Evolutionary conservation across 2,888 invertebrate genomes (phyloP), one percentile per base, ranked within the genome.

Genomic region (Tenthredo notha): DNA sequence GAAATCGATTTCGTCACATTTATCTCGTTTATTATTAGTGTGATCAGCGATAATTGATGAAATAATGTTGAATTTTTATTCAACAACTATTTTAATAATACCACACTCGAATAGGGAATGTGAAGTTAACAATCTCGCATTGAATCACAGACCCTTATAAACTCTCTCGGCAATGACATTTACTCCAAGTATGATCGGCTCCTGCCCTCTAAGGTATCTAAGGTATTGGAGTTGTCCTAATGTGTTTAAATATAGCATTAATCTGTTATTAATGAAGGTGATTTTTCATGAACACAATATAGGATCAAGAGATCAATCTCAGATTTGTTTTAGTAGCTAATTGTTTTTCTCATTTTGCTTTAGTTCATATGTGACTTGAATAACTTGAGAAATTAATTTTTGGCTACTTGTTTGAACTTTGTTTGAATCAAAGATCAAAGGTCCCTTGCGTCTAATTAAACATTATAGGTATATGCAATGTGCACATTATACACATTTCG

Each of bases 181-280:
- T 18, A 43, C 43, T 47, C 83, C 47, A 65, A 18, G 43, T 67
- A 67, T 83, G 37, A 67, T 40, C 21, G 61, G 25, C 21, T 50
- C 6, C 12, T 65, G 40, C 80, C 40, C 6, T 65, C 74, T 78
- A 84, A 67, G 47, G 47, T 33, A 33, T 47, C 47, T 47, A 15
- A 47, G 47, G 47, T 25, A 21, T 25, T 25, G 85, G 85, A 87
- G 88, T 87, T 88, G 88, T 89, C 89, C 87, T 88, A 89, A 87
- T 87, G 77, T 86, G 86, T 89, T 88, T 25, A 87, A 89, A 88
- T 85, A 86, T 89, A 89, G 88, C 83, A 86, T 87, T 90, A 89
- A 86, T 88, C 72, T 86, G 87, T 87, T 89, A 89, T 87, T 87
- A 83, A 86, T 87, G 33, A 67, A 87, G 65, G 84, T 18, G 87